Conservation (phyloP, 53 echinoderm and acorn worm genomes). For the Henricia sp. region DNA sequence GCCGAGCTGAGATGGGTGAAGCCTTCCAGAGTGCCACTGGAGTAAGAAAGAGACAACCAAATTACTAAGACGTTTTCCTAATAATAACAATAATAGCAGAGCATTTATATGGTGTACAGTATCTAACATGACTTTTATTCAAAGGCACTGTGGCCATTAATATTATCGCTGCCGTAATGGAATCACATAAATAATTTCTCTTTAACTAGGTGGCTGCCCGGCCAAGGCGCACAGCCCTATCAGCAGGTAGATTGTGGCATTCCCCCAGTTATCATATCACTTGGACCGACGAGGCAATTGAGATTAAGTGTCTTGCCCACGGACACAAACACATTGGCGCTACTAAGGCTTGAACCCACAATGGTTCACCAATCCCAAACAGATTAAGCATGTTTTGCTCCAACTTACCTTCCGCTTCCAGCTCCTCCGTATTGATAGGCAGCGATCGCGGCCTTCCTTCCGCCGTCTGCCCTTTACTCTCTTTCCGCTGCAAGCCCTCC, state of each 20-base stretch:
- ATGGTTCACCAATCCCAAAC: neutral
- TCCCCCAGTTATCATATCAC: too few relatives aligned
- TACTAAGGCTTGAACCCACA: neutral
- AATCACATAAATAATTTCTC: too few relatives aligned
- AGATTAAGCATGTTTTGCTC: neutral
- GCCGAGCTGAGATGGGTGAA: constrained; percentile 18
- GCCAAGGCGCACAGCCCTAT: too few relatives aligned
- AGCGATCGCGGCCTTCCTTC: constrained; percentile 85
- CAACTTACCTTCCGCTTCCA: constrained; percentile 52
- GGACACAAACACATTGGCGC: neutral
- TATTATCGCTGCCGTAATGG: too few relatives aligned
- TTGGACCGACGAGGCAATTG: neutral
- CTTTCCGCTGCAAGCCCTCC: constrained; percentile 69
- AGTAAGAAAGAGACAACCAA: neutral
- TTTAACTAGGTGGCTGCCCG: too few relatives aligned
- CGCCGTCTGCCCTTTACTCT: constrained; percentile 41
- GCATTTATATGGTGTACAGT: too few relatives aligned
- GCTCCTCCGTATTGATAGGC: constrained; percentile 77
- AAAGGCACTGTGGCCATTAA: too few relatives aligned
- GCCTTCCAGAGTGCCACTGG: constrained; percentile 37
- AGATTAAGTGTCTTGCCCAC: neutral
- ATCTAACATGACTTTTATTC: too few relatives aligned
- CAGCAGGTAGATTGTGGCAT: too few relatives aligned
- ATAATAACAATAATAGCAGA: too few relatives aligned
- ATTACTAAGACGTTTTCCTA: too few relatives aligned